Conservation (phyloP, 2,888 invertebrate species). For the Helicoverpa assulta region DNA sequence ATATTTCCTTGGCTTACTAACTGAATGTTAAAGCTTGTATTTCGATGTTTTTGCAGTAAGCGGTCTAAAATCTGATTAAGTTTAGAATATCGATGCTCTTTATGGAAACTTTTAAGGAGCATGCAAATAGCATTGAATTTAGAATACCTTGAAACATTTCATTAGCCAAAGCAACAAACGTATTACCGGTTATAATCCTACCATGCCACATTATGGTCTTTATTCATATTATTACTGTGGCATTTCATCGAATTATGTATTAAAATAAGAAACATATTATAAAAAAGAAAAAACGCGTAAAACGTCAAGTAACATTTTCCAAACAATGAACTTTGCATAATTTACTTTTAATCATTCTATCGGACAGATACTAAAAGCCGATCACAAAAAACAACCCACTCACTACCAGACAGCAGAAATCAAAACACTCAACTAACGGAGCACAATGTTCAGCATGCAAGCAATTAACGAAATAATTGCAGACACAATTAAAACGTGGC, state of each 20-base stretch:
- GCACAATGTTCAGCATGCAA: conserved; percentile 22
- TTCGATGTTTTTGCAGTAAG: conserved; percentile 8
- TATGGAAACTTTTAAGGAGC: too few relatives aligned
- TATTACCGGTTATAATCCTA: too few relatives aligned
- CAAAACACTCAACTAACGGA: conserved; percentile 20
- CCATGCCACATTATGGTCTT: too few relatives aligned
- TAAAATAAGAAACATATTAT: too few relatives aligned
- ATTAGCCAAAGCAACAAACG: too few relatives aligned
- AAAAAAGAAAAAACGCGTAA: too few relatives aligned
- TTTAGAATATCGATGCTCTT: not conserved
- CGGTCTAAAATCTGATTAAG: not conserved
- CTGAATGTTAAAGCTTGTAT: not conserved
- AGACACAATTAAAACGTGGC: conserved; percentile 43
- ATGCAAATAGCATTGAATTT: too few relatives aligned
- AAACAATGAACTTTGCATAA: too few relatives aligned
- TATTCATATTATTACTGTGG: too few relatives aligned
- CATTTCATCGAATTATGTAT: too few relatives aligned
- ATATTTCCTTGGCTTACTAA: conserved; percentile 4
- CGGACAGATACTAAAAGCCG: not conserved
- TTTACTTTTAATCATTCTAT: not conserved
- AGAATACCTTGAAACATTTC: too few relatives aligned
- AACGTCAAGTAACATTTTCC: too few relatives aligned
- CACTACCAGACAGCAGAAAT: conserved; percentile 2
- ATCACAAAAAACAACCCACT: not conserved
- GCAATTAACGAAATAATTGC: conserved; percentile 55